These are phyloP conservation scores for Zygothrica quintamaculata DNA, from an alignment of 2,888 invertebrate genomes.

Conservation along the genomic window DNA sequence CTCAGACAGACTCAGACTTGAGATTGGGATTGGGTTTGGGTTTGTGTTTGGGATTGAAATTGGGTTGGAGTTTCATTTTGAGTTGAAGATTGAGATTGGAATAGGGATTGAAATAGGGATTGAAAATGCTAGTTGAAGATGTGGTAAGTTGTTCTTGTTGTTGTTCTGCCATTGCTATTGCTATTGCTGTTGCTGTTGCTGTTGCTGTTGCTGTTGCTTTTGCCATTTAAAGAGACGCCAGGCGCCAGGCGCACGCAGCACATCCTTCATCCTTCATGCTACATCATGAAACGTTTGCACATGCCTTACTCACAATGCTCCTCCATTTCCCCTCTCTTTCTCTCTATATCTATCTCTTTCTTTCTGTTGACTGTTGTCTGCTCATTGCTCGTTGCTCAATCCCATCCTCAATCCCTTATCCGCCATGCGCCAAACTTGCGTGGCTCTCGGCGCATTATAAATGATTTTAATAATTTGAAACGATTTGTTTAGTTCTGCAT, in stretches of 20 bases:
- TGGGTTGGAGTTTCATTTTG: too few species aligned
- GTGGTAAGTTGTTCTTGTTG: conserved; percentile 39
- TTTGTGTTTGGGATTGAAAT: neutral
- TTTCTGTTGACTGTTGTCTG: too few species aligned
- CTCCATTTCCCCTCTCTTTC: neutral
- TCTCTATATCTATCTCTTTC: too few species aligned
- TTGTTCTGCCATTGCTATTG: too few species aligned
- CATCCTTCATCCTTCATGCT: conserved; percentile 73
- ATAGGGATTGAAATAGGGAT: neutral
- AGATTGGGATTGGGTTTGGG: conserved; percentile 15
- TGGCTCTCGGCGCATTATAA: conserved; percentile 74
- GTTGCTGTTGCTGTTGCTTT: conserved; percentile 20
- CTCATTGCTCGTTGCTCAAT: conserved; percentile 6
- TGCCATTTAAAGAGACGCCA: conserved; percentile 57
- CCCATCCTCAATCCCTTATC: neutral
- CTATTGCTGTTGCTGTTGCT: too few species aligned
- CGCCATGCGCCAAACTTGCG: conserved; percentile 29
- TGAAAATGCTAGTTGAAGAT: too few species aligned
- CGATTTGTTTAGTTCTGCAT: conserved; percentile 80
- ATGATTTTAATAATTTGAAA: conserved; percentile 80
- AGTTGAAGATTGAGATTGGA: conserved; percentile 1
- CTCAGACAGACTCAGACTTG: conserved; percentile 18
- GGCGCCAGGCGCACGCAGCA: conserved; percentile 78
- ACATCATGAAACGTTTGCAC: conserved; percentile 44
- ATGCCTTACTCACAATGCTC: conserved; percentile 12